Evolutionary conservation across 2,797 vertebrate genomes (phyloP).

Genomic region (Poecile montanus): DNA sequence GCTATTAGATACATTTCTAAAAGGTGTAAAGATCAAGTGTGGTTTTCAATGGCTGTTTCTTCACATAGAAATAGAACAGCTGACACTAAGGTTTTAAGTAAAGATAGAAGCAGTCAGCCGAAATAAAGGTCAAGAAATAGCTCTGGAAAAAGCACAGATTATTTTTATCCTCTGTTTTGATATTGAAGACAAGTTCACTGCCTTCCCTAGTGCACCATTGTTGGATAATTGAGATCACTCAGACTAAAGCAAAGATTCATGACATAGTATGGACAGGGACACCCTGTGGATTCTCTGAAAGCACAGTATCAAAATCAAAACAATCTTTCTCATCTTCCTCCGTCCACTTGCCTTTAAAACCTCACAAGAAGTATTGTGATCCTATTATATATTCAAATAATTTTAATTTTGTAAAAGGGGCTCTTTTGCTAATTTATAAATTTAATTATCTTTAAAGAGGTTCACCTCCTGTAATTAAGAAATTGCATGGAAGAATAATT

Average conservation of each 20-base stretch:
- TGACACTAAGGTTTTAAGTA: not conserved
- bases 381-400: not conserved
- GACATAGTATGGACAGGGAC: not conserved
- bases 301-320: not conserved
- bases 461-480: not conserved
- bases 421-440: not conserved
- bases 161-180: constrained; percentile 26
- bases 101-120: constrained; percentile 4
- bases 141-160: not conserved
- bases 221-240: not conserved
- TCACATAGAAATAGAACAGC: not conserved
- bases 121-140: not conserved
- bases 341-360: not conserved
- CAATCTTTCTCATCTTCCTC: not conserved
- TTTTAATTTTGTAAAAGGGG: not conserved
- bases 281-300: not conserved
- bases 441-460: not conserved
- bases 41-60: not conserved
- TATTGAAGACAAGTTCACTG: not conserved
- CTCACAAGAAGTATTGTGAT: not conserved
- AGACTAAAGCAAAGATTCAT: not conserved
- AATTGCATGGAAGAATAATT: not conserved
- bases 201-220: not conserved
- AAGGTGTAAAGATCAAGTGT: not conserved
- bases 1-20: not conserved